Evolutionary conservation across 2,797 vertebrate species (phyloP).

Genomic region (Potorous gilbertii): DNA sequence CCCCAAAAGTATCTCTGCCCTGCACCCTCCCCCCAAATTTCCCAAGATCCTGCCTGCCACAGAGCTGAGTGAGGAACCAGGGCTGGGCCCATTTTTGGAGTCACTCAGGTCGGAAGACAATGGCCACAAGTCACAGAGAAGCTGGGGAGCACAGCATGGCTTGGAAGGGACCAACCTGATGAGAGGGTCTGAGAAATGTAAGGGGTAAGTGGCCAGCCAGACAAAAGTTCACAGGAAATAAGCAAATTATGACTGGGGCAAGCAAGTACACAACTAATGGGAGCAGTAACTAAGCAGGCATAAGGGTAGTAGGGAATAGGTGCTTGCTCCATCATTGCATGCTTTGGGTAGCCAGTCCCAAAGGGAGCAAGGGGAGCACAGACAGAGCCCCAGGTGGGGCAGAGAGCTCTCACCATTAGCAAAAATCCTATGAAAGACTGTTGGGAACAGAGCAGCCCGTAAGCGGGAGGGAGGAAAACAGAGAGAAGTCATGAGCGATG

Average conservation of each 20-base stretch:
- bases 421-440: conserved; percentile 93
- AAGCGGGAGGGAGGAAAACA: conserved; percentile 89
- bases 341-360: conserved; percentile 74
- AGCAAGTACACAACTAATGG: conserved; percentile 59
- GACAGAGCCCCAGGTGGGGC: conserved; percentile 74
- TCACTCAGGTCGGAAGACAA: conserved; percentile 71
- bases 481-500: conserved; percentile 88
- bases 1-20: conserved; percentile 26
- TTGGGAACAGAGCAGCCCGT: conserved; percentile 90
- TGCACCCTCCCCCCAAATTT: conserved; percentile 13
- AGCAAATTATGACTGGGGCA: conserved; percentile 65
- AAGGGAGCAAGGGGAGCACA: conserved; percentile 74
- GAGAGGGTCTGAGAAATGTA: conserved; percentile 63
- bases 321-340: conserved; percentile 78
- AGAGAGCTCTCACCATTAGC: conserved; percentile 89
- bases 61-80: conserved; percentile 66
- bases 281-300: conserved; percentile 69
- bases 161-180: conserved; percentile 67
- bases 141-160: conserved; percentile 71
- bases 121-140: conserved; percentile 73
- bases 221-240: conserved; percentile 72
- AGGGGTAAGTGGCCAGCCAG: conserved; percentile 67
- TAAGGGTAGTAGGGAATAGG: conserved; percentile 41
- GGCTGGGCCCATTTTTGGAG: conserved; percentile 59
- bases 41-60: conserved; percentile 42